These are phyloP conservation scores for Ariopsis seemanni DNA, from an alignment of 2,113 vertebrate genomes.

Conservation along the genomic window DNA sequence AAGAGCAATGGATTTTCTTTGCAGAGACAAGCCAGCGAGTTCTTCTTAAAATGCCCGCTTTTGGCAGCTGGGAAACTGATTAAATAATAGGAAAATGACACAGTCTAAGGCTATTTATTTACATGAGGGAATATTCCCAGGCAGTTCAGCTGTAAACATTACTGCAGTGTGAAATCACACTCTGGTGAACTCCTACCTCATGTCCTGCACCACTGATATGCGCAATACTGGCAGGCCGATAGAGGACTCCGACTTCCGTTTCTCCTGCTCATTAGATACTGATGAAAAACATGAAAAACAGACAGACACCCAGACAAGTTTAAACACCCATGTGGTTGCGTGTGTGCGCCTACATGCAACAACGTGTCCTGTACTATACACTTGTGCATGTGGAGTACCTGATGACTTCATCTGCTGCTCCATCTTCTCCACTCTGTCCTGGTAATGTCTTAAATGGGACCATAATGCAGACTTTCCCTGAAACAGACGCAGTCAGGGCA, in stretches of 20 bases:
- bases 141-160: neutral
- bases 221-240: slow-evolving; percentile 74
- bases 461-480: slow-evolving; percentile 95
- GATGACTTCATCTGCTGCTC: slow-evolving; percentile 80
- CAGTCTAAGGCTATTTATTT: neutral
- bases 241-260: slow-evolving; percentile 80
- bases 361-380: neutral
- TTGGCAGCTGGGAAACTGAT: neutral
- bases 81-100: too few species aligned
- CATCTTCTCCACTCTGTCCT: slow-evolving; percentile 85
- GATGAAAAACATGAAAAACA: neutral
- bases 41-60: neutral
- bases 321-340: slow-evolving; percentile 13
- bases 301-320: slow-evolving; percentile 13
- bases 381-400: slow-evolving; percentile 70
- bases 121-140: neutral
- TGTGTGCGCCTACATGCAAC: neutral
- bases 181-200: slow-evolving; percentile 79
- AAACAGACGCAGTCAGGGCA: slow-evolving; percentile 47
- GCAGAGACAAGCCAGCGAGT: neutral
- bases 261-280: slow-evolving; percentile 80
- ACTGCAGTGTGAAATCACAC: neutral
- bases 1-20: neutral
- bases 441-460: slow-evolving; percentile 95
- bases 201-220: slow-evolving; percentile 88